phyloP scores from a whole-genome alignment of 2,797 vertebrate species.

The Chrosomus eos region DNA sequence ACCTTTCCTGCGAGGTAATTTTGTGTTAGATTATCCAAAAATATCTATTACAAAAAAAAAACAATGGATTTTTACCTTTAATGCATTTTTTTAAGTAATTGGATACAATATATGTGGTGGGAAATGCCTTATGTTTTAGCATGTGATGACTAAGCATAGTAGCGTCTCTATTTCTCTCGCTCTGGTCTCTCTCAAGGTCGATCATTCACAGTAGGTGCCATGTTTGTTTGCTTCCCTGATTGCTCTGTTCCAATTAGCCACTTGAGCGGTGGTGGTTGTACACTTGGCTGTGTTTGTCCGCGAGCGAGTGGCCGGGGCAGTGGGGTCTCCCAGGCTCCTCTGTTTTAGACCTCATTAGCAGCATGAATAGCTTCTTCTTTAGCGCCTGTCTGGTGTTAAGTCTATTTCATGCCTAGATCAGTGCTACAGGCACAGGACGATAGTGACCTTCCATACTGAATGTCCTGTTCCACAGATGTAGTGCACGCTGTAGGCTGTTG shows the following conservation, averaged over 20 bases:
- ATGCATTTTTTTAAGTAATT: not conserved
- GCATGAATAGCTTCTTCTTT: conserved; percentile 69
- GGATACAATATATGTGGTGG: not conserved
- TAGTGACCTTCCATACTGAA: conserved; percentile 76
- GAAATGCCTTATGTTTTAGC: not conserved
- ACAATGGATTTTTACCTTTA: not conserved
- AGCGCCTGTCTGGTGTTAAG: conserved; percentile 73
- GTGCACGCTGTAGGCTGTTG: conserved; percentile 43
- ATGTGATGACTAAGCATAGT: conserved; percentile 8
- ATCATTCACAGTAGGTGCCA: conserved; percentile 81
- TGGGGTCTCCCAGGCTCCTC: conserved; percentile 65
- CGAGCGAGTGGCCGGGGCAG: conserved; percentile 73
- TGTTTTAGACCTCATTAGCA: conserved; percentile 82
- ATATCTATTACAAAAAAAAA: not conserved
- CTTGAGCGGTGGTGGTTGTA: conserved; percentile 84
- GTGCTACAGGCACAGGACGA: conserved; percentile 66
- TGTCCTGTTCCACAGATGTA: conserved; percentile 56
- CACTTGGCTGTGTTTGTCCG: conserved; percentile 82
- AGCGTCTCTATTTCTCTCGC: conserved; percentile 52
- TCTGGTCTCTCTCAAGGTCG: conserved; percentile 77
- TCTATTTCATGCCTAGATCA: conserved; percentile 76
- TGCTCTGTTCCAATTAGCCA: conserved; percentile 81
- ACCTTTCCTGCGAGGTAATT: not conserved
- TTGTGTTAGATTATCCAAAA: not conserved
- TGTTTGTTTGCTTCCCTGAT: conserved; percentile 80